These are phyloP conservation scores for Andrena praecox DNA, from an alignment of 2,888 invertebrate genomes.

Conservation along the genomic window DNA sequence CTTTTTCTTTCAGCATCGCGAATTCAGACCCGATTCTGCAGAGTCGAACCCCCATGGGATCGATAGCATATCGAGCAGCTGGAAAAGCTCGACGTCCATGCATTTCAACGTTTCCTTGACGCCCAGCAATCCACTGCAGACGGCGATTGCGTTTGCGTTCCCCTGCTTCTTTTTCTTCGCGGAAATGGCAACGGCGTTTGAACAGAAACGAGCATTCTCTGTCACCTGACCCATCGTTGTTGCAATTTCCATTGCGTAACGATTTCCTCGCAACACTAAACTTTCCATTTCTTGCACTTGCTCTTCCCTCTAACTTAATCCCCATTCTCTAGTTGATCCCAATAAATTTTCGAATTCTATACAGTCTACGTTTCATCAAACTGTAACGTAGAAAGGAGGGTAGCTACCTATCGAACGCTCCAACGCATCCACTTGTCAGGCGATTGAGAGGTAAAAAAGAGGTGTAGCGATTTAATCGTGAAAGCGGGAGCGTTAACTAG, in stretches of 20 bases:
- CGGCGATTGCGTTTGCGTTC: conserved; percentile 39
- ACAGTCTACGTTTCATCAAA: background rate
- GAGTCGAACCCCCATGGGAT: conserved; percentile 43
- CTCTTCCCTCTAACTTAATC: too few relatives aligned
- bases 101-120: conserved; percentile 39
- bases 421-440: background rate
- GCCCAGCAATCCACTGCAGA: conserved; percentile 34
- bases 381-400: background rate
- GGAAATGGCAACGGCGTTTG: conserved; percentile 5
- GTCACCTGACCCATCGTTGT: background rate
- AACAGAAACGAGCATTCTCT: background rate
- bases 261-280: background rate
- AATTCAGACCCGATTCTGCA: conserved; percentile 28
- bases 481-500: too few relatives aligned
- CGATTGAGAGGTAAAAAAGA: background rate
- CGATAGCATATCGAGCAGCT: conserved; percentile 59
- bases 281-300: background rate
- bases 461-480: background rate
- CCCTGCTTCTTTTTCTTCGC: background rate
- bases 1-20: conserved; percentile 20
- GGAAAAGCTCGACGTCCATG: conserved; percentile 29
- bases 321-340: too few relatives aligned
- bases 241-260: background rate
- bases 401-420: background rate
- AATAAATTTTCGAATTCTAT: too few relatives aligned